Evolutionary conservation across 2,113 vertebrate species (phyloP), one percentile per base, ranked within the genome.

Genomic region (Lycaon pictus): DNA sequence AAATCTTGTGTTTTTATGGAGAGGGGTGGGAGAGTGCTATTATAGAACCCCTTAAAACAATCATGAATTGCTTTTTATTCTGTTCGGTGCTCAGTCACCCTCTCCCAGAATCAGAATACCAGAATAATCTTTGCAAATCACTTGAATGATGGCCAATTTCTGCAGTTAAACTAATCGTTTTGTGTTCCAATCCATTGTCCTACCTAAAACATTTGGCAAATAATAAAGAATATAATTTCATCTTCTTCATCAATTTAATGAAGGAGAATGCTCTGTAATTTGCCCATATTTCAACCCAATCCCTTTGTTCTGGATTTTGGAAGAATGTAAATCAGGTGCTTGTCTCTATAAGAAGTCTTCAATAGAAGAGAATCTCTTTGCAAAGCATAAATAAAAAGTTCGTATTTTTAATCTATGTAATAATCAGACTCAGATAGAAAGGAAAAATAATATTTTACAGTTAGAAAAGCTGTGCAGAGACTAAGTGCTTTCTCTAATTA

Each of bases 91-190:
- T 94, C 81, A 67, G 76, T 90, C 55, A 81, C 23, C 6, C 27
- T 88, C 17, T 76, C 43, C n/a, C 43, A 96, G 63, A 96, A 72
- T 25, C 25, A 55, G 88, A 95, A 95, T 65, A 13, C 60, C 32
- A 19, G 62, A 89, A 92, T 91, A 93, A 94, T 90, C 29, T 55
- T 97, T 69, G 69, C 76, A 97, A 79, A 82, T 94, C 65, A 91
- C 65, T 72, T 76, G 90, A 96, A 71, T 43, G 63, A 48, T 53
- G 58, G 79, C 60, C 72, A 93, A 62, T 79, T 23, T 6, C n/a
- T 58, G 32, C 56, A 95, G 77, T 79, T 56, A 58, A 81, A 90
- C 32, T 83, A 76, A 83, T 67, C 20, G 74, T 69, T 93, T 74
- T 69, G 80, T 74, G 43, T 60, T 81, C 27, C 63, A 60, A 69